Conservation (phyloP, 2,888 invertebrate genomes). For the Cerastis rubricosa region DNA sequence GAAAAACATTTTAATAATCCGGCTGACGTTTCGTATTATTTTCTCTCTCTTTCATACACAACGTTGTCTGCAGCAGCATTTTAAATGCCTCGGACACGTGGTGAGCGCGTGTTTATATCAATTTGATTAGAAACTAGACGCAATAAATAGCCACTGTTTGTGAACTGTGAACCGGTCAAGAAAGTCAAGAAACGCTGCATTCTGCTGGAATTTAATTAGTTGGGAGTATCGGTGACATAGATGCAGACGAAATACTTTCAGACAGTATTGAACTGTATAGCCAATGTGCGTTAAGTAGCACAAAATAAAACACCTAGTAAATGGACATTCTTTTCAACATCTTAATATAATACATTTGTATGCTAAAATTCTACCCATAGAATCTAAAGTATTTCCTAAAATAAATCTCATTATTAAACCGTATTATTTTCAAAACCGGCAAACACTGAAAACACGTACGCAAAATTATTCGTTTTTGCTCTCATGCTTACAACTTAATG, state of each 20-base stretch:
- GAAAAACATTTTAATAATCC: constrained; percentile 35
- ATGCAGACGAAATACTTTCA: background rate
- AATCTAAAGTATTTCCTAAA: background rate
- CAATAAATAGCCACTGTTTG: constrained; percentile 41
- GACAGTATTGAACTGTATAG: background rate
- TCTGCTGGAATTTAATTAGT: constrained; percentile 5
- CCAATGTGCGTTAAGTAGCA: background rate
- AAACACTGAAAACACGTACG: constrained; percentile 28
- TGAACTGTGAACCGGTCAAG: constrained; percentile 32
- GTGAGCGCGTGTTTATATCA: constrained; percentile 58
- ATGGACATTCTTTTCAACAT: background rate
- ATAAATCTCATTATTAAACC: background rate
- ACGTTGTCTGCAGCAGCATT: constrained; percentile 42
- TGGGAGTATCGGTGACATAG: background rate
- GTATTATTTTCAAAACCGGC: background rate
- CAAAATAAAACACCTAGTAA: background rate
- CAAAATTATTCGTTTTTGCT: constrained; percentile 38
- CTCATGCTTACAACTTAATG: constrained; percentile 32
- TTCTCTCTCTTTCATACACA: constrained; percentile 18
- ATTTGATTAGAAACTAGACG: constrained; percentile 51
- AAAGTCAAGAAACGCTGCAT: constrained; percentile 16
- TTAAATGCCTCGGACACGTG: constrained; percentile 59
- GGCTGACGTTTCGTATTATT: constrained; percentile 11
- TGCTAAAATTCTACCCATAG: background rate
- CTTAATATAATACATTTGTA: background rate